Conservation (phyloP, 2,888 invertebrate genomes). For the Anarsia innoxiella region DNA sequence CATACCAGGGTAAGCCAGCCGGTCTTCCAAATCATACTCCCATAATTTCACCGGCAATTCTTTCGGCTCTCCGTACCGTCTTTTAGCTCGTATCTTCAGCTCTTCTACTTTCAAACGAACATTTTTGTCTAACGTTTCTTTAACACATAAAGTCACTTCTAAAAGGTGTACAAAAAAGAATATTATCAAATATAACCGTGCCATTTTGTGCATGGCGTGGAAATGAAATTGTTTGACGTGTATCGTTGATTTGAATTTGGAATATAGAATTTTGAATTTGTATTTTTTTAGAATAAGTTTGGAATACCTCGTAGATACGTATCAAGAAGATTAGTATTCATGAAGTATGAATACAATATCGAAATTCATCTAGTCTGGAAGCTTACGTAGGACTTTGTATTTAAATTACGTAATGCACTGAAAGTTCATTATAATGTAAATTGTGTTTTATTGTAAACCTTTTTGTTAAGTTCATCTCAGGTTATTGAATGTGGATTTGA, state of each 20-base stretch:
- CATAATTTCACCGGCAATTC: conserved; percentile 1
- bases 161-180: conserved; percentile 2
- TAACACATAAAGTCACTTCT: background rate
- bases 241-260: conserved; percentile 9
- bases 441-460: too few relatives aligned
- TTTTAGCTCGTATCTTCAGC: background rate
- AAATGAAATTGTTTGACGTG: background rate
- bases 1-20: conserved; percentile 19
- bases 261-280: background rate
- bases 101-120: too few relatives aligned
- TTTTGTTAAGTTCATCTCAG: too few relatives aligned
- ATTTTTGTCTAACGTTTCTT: background rate
- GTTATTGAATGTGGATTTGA: too few relatives aligned
- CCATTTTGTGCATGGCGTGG: background rate
- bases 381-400: too few relatives aligned
- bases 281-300: too few relatives aligned
- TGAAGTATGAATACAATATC: too few relatives aligned
- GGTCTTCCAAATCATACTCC: conserved; percentile 11
- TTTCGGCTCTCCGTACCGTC: conserved; percentile 4
- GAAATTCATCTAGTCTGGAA: too few relatives aligned
- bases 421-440: too few relatives aligned
- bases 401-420: too few relatives aligned
- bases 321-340: too few relatives aligned
- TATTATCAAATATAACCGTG: background rate
- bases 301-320: too few relatives aligned